Base-by-base conservation (phyloP, 2,797 vertebrate genomes). In the Tauraco hartlaubi region DNA sequence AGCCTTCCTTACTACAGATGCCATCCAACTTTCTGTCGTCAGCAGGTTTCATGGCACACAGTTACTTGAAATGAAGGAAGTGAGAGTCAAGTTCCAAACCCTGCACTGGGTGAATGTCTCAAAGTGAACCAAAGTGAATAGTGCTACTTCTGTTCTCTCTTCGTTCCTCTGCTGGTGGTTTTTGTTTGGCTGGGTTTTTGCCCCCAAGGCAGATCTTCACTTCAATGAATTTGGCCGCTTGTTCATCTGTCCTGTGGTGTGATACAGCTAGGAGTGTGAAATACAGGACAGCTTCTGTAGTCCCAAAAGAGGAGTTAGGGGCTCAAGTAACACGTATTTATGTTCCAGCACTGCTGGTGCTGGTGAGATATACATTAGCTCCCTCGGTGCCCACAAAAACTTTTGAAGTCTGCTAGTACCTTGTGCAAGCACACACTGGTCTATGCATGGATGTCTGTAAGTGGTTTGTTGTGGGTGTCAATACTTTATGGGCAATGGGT, bases 271-370 rank as follows among this genome's bases (percentile, higher is more conserved):
- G 61, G 43, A 39, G 21, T 52, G 46, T 79, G 55, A 85, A 83
- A 67, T 14, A 49, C 31, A 51, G 69, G 51, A 66, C 59, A 73
- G 29, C 55, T 56, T 19, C 46, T 68, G 31, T 69, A 85, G 74
- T 93, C 81, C 61, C 72, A 83, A 41, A 88, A 85, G 90, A 87
- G 73, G 25, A 85, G 39, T 85, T 83, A 75, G 94, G 49, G 37
- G 35, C 37, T 92, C 3, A 2, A 86, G 15, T 58, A 86, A 72
- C 39, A 43, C 62, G 29, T 80, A 49, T 51, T 85, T 88, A 48
- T 44, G 55, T 94, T 85, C 61, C 37, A 68, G 46, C 55, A 48
- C n/a, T 73, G 23, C 56, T 75, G 44, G 64, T 77, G 26, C 61
- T 79, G 21, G 41, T 82, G 61, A 21, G 55, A 77, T 33, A 75